Base-by-base conservation (phyloP, 2,797 vertebrate genomes). In the Eutrigla gurnardus region DNA sequence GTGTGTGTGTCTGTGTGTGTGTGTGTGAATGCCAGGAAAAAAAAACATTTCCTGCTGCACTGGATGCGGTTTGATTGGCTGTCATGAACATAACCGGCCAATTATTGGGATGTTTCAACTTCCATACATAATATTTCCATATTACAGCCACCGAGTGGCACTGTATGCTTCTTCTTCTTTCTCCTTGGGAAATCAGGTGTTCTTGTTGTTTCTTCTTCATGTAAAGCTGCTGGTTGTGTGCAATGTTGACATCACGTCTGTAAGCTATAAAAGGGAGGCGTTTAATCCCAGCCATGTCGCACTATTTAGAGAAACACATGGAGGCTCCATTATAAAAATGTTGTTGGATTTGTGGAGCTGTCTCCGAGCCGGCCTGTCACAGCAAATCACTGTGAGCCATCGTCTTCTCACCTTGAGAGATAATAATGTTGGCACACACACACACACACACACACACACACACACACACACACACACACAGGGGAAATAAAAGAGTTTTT, bases 71-170 rank as follows among this genome's bases (percentile, higher is more conserved):
- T 25, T 65, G 62, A 79, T 39, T 78, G 74, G 65, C 46, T 59
- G 14, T 69, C 39, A 43, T 47, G 59, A 70, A 75, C 67, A 80
- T 53, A 65, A 72, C 40, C 60, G 61, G 46, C 73, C 54, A 73
- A 25, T 84, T 72, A 77, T 7, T 62, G 36, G 39, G 37, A 79
- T 62, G 65, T 73, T 81, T 77, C 42, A 50, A 33, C 70, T 70
- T 62, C 7, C 2, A 36, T 60, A 25, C 25, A 40, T 67, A 25
- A n/a, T 73, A 40, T 46, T 69, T 78, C 47, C 9, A 63, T 53
- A 37, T 73, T 80, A 50, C 50, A 57, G 67, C 86, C 84, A 82
- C 77, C 15, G 17, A 82, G 90, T 80, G 87, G 89, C 90, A 87
- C 78, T 88, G 78, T 75, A 60, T 63, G 69, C 86, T 72, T 85